Evolutionary conservation across 2,797 vertebrate genomes (phyloP), one percentile per base, ranked within the genome.

Genomic region (Orestias chungarensis): DNA sequence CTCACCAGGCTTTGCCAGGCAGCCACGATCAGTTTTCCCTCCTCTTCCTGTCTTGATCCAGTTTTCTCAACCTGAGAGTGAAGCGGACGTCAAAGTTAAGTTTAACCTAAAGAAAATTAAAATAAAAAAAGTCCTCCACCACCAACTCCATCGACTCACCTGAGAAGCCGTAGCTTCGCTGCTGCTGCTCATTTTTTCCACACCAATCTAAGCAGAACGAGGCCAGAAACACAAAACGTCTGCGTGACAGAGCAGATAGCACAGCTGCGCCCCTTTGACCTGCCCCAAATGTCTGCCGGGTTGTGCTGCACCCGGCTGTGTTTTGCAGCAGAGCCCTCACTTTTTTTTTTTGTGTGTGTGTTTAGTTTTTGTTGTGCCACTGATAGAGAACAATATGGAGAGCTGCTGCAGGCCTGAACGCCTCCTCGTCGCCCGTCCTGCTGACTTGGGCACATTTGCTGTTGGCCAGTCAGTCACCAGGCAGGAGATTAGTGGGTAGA

Each of bases 1-100:
- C 65, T 92, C 82, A 95, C 92, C 95, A 96, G 95, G 67, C 90
- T 95, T 70, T 94, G 93, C 95, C 95, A 96, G 64, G 95, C 94
- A 23, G 84, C 92, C 49, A 96, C 93, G 57, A 96, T 95, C 68
- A 91, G 87, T 46, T 93, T 94, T 79, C 95, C 95, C 71, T 96
- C 95, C 66, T 92, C 88, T 7, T 96, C 92, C 64, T 87, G 85
- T 70, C 88, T 92, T 64, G 85, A 88, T 70, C 82, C 90, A n/a
- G 80, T 86, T 71, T 91, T 89, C 76, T 95, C 78, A 47, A 33
- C 90, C 59, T 66, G 61, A 50, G 38, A 35, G 29, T 79, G 78
- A 79, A 82, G 70, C 18, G 47, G 29, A 43, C 61, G 61, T 27
- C 40, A 49, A 2, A 70, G 59, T 75, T 66, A 52, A 29, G 1